phyloP scores from a whole-genome alignment of 2,888 invertebrate species.

The Pollenia angustigena region DNA sequence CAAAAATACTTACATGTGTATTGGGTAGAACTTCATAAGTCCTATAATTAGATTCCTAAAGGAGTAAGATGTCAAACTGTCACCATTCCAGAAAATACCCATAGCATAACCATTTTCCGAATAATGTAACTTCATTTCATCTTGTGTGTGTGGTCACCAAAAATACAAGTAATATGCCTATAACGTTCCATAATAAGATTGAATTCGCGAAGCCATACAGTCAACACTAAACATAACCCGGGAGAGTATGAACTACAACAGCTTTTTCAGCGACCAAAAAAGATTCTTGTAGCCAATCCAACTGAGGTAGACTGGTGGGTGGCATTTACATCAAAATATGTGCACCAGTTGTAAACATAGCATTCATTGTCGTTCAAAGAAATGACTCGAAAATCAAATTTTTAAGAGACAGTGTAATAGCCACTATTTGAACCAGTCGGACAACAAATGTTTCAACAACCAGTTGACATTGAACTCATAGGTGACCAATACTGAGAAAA shows the following conservation, averaged over 20 bases:
- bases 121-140: slow-evolving; percentile 90
- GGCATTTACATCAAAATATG: slow-evolving; percentile 89
- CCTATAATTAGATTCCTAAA: slow-evolving; percentile 95
- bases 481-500: slow-evolving; percentile 87
- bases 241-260: slow-evolving; percentile 92
- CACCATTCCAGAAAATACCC: slow-evolving; percentile 92
- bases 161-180: slow-evolving; percentile 89
- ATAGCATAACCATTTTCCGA: slow-evolving; percentile 84
- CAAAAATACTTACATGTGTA: slow-evolving; percentile 85
- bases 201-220: no score
- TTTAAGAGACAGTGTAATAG: slow-evolving; percentile 89
- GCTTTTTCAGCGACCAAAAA: slow-evolving; percentile 89
- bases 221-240: no score
- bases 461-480: slow-evolving; percentile 86
- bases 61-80: no score
- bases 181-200: no score
- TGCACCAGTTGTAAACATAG: slow-evolving; percentile 85
- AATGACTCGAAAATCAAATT: slow-evolving; percentile 89
- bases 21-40: slow-evolving; percentile 88
- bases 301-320: slow-evolving; percentile 87
- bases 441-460: slow-evolving; percentile 90
- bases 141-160: slow-evolving; percentile 93
- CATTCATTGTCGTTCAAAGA: slow-evolving; percentile 93
- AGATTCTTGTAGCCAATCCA: slow-evolving; percentile 92
- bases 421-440: slow-evolving; percentile 91